Percentiles rank a stretch among this genome's conserved stretches.
Evolutionary conservation across 2,888 invertebrate species (phyloP).

Genomic region (Polydrusus cervinus): DNA sequence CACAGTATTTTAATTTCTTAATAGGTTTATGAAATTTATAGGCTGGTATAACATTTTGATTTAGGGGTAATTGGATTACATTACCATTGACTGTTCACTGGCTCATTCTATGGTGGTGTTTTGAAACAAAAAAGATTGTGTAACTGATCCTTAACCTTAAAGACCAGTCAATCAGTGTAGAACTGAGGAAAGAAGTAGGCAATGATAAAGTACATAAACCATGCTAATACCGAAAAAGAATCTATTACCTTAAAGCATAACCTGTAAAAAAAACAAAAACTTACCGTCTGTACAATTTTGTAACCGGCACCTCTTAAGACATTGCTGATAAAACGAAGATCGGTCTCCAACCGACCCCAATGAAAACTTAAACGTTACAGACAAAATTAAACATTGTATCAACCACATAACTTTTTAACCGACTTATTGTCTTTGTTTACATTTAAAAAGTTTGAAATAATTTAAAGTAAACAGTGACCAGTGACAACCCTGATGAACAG

Average conservation of each 20-base stretch:
- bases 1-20: too few relatives aligned
- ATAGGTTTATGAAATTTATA: too few relatives aligned
- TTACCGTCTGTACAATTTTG: slow-evolving; percentile 75
- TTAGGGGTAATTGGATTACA: too few relatives aligned
- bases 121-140: too few relatives aligned
- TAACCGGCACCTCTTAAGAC: slow-evolving; percentile 72
- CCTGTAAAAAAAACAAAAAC: slow-evolving; percentile 16
- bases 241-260: neutral
- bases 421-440: too few relatives aligned
- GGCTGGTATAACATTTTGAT: too few relatives aligned
- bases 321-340: slow-evolving; percentile 75
- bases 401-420: slow-evolving; percentile 23
- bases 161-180: too few relatives aligned
- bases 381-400: slow-evolving; percentile 13
- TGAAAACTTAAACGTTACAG: slow-evolving; percentile 7
- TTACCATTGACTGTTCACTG: too few relatives aligned
- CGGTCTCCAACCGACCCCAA: slow-evolving; percentile 72
- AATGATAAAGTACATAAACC: slow-evolving; percentile 1
- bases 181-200: neutral
- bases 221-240: too few relatives aligned
- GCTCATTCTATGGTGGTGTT: too few relatives aligned
- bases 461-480: neutral
- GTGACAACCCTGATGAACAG: too few relatives aligned
- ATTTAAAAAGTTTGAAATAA: neutral
- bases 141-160: too few relatives aligned